Evolutionary conservation across 2,797 vertebrate genomes (phyloP).

Genomic region (Gobionotothen gibberifrons): DNA sequence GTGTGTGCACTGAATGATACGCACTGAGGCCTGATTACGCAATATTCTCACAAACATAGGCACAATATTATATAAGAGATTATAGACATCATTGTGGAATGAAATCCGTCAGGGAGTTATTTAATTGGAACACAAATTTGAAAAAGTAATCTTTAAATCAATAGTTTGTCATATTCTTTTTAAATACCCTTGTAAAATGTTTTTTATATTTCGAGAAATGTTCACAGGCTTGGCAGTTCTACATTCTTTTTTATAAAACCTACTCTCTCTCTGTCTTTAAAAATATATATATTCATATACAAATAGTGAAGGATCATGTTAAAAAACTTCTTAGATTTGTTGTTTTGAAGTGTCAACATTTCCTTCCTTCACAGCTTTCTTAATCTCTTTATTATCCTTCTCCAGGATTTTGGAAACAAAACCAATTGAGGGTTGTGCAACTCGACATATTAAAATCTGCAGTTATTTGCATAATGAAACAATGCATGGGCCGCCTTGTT

Average conservation of each 20-base stretch:
- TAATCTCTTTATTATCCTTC: not conserved
- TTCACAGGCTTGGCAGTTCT: no score
- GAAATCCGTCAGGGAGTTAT: not conserved
- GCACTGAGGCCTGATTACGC: not conserved
- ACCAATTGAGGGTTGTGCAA: not conserved
- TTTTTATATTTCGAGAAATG: no score
- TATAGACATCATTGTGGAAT: not conserved
- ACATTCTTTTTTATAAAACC: no score
- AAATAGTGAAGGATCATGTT: no score
- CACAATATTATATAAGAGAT: not conserved
- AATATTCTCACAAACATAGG: not conserved
- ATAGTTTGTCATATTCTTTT: no score
- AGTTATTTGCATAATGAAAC: no score
- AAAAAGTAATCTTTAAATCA: no score
- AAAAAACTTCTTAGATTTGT: no score
- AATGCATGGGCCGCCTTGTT: not conserved
- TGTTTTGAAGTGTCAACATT: not conserved
- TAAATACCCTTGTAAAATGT: no score
- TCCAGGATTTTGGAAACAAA: not conserved
- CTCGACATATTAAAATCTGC: not conserved
- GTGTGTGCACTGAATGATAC: not conserved
- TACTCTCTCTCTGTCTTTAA: no score
- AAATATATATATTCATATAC: no score
- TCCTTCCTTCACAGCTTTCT: not conserved
- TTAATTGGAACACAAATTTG: no score